Base-by-base conservation (phyloP, 2,888 invertebrate species). In the Pseudococcus viburni region DNA sequence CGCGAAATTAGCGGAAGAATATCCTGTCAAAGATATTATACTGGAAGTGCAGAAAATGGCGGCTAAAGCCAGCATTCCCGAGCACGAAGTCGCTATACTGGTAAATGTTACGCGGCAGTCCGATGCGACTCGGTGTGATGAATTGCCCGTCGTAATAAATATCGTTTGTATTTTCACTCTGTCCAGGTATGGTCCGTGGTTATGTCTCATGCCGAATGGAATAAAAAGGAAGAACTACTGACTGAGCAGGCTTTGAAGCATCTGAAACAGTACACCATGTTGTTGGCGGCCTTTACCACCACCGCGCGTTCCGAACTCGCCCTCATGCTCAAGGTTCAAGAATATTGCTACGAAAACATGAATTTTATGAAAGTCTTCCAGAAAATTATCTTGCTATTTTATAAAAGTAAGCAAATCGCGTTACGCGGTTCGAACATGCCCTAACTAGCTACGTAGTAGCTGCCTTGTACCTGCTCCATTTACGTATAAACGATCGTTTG, bases 341-440 rank as follows among this genome's bases (percentile, higher is more conserved):
- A 99, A 92, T 99, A 96, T 93, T 99, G 98, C 93, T 99, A 99
- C 92, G 98, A 98, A 92, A 98, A 99, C 93, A 98, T 98, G 98
- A 97, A 96, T 92, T 99, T 99, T 93, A 97, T 99, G 97, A 97
- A 97, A 92, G 97, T 97, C 92, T 99, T 99, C 95, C 97, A 97
- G 92, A 98, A 98, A 93, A 97, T 99, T 91, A 95, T 99, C 91
- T 94, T 98, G 92, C 95, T 98, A 91, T 95, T 98, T 93, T 99
- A 99, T 93, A 98, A 97, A 94, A 96, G 96, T 95, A 92, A 92
- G 93, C 91, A 4, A 15, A 51, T 12, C 11, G 48, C 48, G 48
- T 51, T 42, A 42, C 42, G 42, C 42, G 42, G n/a, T n/a, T n/a
- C n/a, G n/a, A n/a, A n/a, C n/a, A n/a, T n/a, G n/a, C n/a, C n/a